These are phyloP conservation scores for Saccostrea cuccullata DNA, from an alignment of 1,140 invertebrate species.

Conservation along the genomic window DNA sequence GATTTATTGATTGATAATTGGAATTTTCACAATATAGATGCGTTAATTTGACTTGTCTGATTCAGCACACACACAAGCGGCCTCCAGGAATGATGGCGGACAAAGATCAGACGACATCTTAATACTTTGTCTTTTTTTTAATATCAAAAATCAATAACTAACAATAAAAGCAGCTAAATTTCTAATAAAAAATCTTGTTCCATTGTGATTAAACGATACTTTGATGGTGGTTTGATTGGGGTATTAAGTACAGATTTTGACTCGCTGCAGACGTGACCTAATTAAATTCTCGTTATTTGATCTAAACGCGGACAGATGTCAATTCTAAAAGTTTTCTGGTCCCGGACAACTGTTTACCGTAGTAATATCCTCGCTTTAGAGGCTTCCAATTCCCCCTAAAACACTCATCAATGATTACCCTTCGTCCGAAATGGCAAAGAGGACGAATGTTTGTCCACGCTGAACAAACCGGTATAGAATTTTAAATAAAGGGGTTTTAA, in stretches of 20 bases:
- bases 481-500: conserved; percentile 5
- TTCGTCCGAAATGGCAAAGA: background rate
- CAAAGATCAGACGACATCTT: conserved; percentile 6
- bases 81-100: background rate
- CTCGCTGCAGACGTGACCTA: conserved; percentile 15
- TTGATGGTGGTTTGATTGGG: background rate
- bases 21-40: conserved; percentile 23
- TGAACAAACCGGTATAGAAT: conserved; percentile 12
- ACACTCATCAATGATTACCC: background rate
- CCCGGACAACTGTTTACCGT: background rate
- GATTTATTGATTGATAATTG: conserved; percentile 38
- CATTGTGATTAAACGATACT: conserved; percentile 10
- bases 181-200: conserved; percentile 25
- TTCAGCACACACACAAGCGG: background rate
- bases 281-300: conserved; percentile 32
- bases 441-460: background rate
- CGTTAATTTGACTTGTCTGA: conserved; percentile 11
- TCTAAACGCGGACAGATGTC: conserved; percentile 22
- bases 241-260: background rate
- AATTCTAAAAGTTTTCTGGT: background rate
- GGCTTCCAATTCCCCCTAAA: background rate
- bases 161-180: conserved; percentile 11
- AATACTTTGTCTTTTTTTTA: conserved; percentile 19
- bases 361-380: background rate
- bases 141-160: background rate